Conservation (phyloP, 2,797 vertebrate genomes). For the Echeneis naucrates region DNA sequence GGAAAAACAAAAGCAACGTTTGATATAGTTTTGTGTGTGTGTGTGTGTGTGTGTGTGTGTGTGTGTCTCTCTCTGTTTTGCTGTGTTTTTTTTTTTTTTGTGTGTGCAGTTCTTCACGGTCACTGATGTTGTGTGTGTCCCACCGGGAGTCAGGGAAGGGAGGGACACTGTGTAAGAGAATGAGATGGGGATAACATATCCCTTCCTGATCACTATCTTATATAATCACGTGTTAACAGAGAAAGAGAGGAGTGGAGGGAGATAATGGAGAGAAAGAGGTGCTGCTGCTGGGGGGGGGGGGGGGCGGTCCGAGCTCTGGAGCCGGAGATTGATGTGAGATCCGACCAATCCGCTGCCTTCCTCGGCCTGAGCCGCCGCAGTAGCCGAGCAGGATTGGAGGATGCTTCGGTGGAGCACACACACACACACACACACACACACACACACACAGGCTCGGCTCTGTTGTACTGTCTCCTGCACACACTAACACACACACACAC, state of each 20-base stretch:
- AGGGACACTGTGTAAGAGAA: slow-evolving; percentile 35
- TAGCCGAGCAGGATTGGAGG: slow-evolving; percentile 83
- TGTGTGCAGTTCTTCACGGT: neutral
- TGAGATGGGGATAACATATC: slow-evolving; percentile 60
- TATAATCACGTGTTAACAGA: slow-evolving; percentile 81
- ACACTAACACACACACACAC: slow-evolving; percentile 43
- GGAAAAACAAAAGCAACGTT: neutral
- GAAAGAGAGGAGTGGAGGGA: slow-evolving; percentile 53
- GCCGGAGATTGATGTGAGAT: slow-evolving; percentile 65
- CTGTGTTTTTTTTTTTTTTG: neutral
- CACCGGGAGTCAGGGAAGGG: slow-evolving; percentile 28
- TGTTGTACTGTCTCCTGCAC: slow-evolving; percentile 60
- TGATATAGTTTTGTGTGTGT: too few relatives aligned
- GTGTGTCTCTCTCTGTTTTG: neutral
- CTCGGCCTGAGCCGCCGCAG: slow-evolving; percentile 81
- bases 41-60: too few relatives aligned
- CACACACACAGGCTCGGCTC: slow-evolving; percentile 47
- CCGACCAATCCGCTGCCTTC: slow-evolving; percentile 85
- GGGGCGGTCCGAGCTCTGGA: slow-evolving; percentile 59
- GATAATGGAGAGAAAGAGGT: slow-evolving; percentile 57
- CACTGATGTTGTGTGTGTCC: slow-evolving; percentile 22
- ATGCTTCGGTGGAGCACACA: slow-evolving; percentile 58
- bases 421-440: slow-evolving; percentile 48
- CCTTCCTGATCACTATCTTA: slow-evolving; percentile 76
- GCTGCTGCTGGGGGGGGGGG: slow-evolving; percentile 7